These are phyloP conservation scores for Gymnobelideus leadbeateri DNA, from an alignment of 2,113 vertebrate species.

Conservation along the genomic window DNA sequence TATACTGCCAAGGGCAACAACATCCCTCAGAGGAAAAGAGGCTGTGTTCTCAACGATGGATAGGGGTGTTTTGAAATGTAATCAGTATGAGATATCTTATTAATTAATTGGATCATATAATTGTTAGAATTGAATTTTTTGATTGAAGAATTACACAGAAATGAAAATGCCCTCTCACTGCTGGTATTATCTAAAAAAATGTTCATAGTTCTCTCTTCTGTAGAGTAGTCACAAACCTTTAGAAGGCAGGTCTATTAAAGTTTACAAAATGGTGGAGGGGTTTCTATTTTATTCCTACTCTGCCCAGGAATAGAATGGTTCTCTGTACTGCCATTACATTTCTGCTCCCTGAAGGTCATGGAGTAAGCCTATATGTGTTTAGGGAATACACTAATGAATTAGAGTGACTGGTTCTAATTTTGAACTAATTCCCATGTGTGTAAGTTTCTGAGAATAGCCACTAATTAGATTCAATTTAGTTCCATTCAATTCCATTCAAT, in stretches of 20 bases:
- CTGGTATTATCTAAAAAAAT: constrained; percentile 13
- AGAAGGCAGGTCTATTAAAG: not conserved
- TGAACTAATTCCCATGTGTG: constrained; percentile 12
- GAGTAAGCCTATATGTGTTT: constrained; percentile 27
- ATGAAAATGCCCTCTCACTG: not conserved
- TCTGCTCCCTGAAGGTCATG: constrained; percentile 27
- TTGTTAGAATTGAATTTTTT: constrained; percentile 19
- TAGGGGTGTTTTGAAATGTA: constrained; percentile 14
- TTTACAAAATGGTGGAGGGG: not conserved
- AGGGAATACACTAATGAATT: constrained; percentile 8
- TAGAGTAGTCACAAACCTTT: not conserved
- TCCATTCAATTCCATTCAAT: not conserved
- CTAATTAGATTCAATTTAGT: not conserved
- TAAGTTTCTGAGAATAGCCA: not conserved
- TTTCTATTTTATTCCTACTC: not conserved
- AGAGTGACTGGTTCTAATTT: not conserved
- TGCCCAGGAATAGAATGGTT: not conserved
- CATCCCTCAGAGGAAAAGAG: not conserved
- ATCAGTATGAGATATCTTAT: constrained; percentile 2
- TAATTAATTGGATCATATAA: constrained; percentile 28
- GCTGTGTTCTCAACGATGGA: not conserved
- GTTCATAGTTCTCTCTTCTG: not conserved
- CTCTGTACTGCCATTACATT: constrained; percentile 25
- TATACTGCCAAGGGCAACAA: not conserved
- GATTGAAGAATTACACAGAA: constrained; percentile 33